A percentile compares a stretch with the other conserved stretches of the same genome.
These are phyloP conservation scores for Nothoprocta pentlandii DNA, from an alignment of 2,113 vertebrate species.

Conservation along the genomic window DNA sequence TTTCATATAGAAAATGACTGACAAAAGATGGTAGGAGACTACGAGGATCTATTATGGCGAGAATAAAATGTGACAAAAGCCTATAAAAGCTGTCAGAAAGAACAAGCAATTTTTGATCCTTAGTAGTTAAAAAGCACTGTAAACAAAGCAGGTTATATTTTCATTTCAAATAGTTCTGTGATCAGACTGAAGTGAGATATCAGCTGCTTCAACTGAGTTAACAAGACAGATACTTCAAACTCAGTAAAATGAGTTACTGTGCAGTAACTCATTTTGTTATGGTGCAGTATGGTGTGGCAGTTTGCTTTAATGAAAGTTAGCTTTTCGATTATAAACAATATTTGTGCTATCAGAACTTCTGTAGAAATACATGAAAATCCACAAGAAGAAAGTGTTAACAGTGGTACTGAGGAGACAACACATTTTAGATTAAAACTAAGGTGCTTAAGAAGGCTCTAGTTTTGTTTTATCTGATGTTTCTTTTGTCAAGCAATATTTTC, in stretches of 20 bases:
- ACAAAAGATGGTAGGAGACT: conserved; percentile 46
- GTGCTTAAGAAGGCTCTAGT: background rate
- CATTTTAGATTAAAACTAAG: background rate
- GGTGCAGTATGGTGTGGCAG: conserved; percentile 27
- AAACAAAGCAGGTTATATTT: conserved; percentile 70
- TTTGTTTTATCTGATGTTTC: background rate
- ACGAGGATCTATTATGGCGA: conserved; percentile 15
- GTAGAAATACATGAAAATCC: conserved; percentile 58
- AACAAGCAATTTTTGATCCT: conserved; percentile 38
- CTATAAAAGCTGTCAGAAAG: conserved; percentile 46
- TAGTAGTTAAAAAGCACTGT: conserved; percentile 49
- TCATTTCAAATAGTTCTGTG: conserved; percentile 63
- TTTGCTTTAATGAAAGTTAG: conserved; percentile 67
- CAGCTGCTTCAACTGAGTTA: conserved; percentile 65
- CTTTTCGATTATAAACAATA: conserved; percentile 53
- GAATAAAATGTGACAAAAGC: conserved; percentile 60
- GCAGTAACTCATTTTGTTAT: background rate
- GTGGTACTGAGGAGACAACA: background rate
- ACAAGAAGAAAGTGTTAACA: conserved; percentile 12
- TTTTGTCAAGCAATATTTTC: background rate
- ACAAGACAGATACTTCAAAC: conserved; percentile 68
- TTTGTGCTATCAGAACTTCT: conserved; percentile 37
- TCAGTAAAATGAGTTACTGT: conserved; percentile 38
- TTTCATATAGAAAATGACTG: conserved; percentile 8
- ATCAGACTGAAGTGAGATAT: conserved; percentile 70